A percentile compares a stretch with the other conserved stretches of the same genome.
phyloP scores from a whole-genome alignment of 2,888 invertebrate genomes.

The Gibbula magus region DNA sequence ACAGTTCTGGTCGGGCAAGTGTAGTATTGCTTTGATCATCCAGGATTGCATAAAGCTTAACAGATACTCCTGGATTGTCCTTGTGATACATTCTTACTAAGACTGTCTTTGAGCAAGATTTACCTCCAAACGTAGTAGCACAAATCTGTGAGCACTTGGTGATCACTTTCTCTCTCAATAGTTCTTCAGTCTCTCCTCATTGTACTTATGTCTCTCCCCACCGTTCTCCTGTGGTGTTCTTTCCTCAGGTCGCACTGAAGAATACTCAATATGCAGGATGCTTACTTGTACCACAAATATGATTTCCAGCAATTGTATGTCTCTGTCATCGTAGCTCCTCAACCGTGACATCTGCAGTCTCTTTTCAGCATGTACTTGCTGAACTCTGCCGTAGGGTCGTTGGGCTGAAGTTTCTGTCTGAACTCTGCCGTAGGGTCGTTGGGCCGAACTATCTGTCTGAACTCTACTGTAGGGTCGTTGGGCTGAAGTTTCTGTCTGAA shows the following conservation, averaged over 20 bases:
- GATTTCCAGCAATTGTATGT: too few relatives aligned
- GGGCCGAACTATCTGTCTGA: too few relatives aligned
- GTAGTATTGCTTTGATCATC: conserved; percentile 39
- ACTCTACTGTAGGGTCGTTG: too few relatives aligned
- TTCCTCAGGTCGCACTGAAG: neutral
- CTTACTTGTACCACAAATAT: conserved; percentile 29
- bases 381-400: too few relatives aligned
- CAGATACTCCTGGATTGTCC: neutral
- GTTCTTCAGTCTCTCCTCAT: neutral
- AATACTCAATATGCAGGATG: conserved; percentile 29
- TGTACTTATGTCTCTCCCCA: neutral
- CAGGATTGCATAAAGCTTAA: conserved; percentile 30
- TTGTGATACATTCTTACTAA: conserved; percentile 20
- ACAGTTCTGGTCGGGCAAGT: conserved; percentile 32
- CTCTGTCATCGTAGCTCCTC: too few relatives aligned
- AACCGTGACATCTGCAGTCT: too few relatives aligned
- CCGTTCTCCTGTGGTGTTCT: neutral
- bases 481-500: too few relatives aligned
- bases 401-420: too few relatives aligned
- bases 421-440: too few relatives aligned
- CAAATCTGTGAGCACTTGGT: conserved; percentile 26
- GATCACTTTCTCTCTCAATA: neutral
- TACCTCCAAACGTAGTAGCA: conserved; percentile 5
- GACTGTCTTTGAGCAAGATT: conserved; percentile 29
- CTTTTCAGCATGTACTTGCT: too few relatives aligned